Evolutionary conservation across 1,140 invertebrate genomes (phyloP).

Genomic region (Panulirus ornatus): DNA sequence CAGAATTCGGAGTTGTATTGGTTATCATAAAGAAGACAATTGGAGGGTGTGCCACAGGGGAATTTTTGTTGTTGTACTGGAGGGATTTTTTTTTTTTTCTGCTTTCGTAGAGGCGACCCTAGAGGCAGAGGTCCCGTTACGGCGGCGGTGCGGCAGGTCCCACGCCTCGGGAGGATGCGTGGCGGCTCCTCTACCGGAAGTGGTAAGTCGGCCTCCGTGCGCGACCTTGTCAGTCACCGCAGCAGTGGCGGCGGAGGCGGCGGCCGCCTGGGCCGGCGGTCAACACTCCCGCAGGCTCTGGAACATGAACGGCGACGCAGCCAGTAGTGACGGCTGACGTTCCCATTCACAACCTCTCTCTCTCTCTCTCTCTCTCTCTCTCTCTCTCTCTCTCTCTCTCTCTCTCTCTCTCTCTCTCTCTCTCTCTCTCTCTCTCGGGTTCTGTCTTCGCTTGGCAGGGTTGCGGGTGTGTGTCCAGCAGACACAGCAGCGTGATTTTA

Average conservation of each 20-base stretch:
- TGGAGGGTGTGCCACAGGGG: no score
- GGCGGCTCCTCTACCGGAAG: conserved; percentile 17
- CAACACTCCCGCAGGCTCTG: conserved; percentile 40
- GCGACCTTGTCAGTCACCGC: conserved; percentile 10
- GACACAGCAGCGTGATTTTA: no score
- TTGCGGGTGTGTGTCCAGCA: no score
- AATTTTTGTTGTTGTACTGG: no score
- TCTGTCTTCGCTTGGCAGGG: no score
- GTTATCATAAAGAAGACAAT: no score
- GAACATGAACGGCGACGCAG: neutral
- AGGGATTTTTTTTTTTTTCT: no score
- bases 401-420: no score
- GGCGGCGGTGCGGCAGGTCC: neutral
- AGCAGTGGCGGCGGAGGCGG: neutral
- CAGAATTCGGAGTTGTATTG: no score
- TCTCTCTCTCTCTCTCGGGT: no score
- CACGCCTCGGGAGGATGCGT: neutral
- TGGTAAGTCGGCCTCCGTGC: conserved; percentile 35
- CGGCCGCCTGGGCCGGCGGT: neutral
- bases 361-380: neutral
- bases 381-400: no score
- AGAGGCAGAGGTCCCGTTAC: neutral
- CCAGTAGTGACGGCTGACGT: neutral
- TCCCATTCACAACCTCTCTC: conserved; percentile 17
- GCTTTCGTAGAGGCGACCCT: no score